Evolutionary conservation across 2,888 invertebrate species (phyloP).

Genomic region (Himalopsyche tibetana): DNA sequence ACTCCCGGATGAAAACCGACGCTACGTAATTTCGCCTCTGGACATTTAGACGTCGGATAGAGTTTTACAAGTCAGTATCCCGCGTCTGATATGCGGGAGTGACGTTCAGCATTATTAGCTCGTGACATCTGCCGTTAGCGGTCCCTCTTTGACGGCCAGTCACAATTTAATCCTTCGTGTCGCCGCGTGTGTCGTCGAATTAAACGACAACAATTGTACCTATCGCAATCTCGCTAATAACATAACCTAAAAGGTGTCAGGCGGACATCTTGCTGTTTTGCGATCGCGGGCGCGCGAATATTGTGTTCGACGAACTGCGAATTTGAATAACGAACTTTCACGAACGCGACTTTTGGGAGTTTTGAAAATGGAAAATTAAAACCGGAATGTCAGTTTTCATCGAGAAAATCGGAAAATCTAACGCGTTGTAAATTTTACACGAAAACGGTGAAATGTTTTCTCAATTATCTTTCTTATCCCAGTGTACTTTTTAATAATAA

Average conservation of each 20-base stretch:
- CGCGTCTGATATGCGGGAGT: slow-evolving; percentile 8
- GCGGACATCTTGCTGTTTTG: slow-evolving; percentile 1
- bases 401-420: not conserved
- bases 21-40: not conserved
- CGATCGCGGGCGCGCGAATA: slow-evolving; percentile 15
- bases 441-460: not conserved
- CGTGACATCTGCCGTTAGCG: not conserved
- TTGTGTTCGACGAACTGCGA: slow-evolving; percentile 15
- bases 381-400: not conserved
- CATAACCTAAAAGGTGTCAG: slow-evolving; percentile 8
- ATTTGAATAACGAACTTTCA: not conserved
- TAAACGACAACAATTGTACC: not conserved
- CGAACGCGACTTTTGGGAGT: slow-evolving; percentile 25
- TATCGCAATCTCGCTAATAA: not conserved
- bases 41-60: not conserved
- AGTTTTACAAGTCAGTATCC: slow-evolving; percentile 27
- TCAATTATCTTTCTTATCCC: no score
- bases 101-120: not conserved
- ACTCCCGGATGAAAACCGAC: slow-evolving; percentile 21
- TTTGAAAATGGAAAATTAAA: not conserved
- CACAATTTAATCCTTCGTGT: slow-evolving; percentile 14
- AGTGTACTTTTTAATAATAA: no score
- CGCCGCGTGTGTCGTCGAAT: slow-evolving; percentile 6
- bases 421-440: not conserved
- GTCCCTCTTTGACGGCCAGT: slow-evolving; percentile 1